Base-by-base conservation (phyloP, 64 coral and sea anemone species). In the Catalaphyllia jardinei region DNA sequence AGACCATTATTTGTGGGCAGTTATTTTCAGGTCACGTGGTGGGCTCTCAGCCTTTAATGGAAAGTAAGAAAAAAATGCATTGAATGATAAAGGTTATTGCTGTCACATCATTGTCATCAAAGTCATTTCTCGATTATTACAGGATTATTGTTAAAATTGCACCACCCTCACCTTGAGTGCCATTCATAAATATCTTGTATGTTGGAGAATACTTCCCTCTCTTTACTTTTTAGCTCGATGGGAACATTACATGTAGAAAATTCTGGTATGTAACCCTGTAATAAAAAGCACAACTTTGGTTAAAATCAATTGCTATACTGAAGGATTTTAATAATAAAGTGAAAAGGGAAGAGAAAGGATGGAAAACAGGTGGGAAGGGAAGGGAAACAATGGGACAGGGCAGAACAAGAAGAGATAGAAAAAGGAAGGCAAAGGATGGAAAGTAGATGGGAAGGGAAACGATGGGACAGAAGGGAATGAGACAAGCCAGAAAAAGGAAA, bases 161-260 rank as follows among this genome's bases (percentile, higher is more conserved):
- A 69, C 27, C 22, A 31, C 49, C 5, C 86, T 89, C 73, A 97
- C 95, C 81, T 82, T 29, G 95, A 90, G 90, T 97, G 95, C 95
- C 95, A 97, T 15, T 97, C 69, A 79, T 97, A 88, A 67, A 97
- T 97, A 71, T 94, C 92, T 27, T 97, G 74, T 49, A 97, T 76
- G 63, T 97, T 97, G 25, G 91, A 89, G 78, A 97, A 97, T 31
- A 97, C 87, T 83, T 89, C 91, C 65, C 87, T 97, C 83, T 91
- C 91, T 71, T 87, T 91, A 28, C 85, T 78, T 50, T 91, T 97
- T 4, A 97, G 71, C 61, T 97, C 95, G 13, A 76, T 25, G 46
- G 95, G 95, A 84, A 88, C 82, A 39, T 61, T 76, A 29, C 59
- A 89, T 9, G 85, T 79, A 19, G 78, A 76, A 35, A 97, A 77